These are phyloP conservation scores for Aphyosemion australe DNA, from an alignment of 2,113 vertebrate genomes.

Conservation along the genomic window DNA sequence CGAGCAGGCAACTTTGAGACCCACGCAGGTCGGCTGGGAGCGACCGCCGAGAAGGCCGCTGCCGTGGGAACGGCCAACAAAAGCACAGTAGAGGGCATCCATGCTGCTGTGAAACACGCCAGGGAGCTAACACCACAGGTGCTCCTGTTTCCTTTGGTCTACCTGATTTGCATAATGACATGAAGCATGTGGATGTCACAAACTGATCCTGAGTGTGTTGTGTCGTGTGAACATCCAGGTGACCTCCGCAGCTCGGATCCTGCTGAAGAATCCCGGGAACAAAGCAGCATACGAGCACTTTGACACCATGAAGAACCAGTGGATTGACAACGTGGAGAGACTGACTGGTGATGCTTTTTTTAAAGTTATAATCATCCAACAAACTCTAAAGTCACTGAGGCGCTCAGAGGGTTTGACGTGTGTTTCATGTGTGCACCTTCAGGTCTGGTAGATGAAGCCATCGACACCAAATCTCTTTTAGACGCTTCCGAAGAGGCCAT, in stretches of 20 bases:
- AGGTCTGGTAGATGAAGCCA: conserved; percentile 98
- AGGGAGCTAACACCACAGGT: conserved; percentile 98
- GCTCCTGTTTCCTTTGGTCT: neutral
- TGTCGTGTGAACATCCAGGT: conserved; percentile 80
- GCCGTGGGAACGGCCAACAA: conserved; percentile 96
- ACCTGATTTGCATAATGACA: conserved; percentile 7
- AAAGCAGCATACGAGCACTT: conserved; percentile 98
- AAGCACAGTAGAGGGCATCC: conserved; percentile 93
- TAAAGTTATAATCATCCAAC: neutral
- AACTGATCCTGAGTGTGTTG: neutral
- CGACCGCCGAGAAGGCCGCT: conserved; percentile 96
- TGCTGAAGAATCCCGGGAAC: conserved; percentile 95
- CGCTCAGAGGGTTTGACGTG: neutral
- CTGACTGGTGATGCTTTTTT: conserved; percentile 86
- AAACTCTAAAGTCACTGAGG: neutral
- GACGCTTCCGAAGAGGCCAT: conserved; percentile 98
- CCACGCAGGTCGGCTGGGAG: conserved; percentile 89
- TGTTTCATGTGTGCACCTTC: conserved; percentile 13
- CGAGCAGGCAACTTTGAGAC: conserved; percentile 95
- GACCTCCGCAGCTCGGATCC: conserved; percentile 92
- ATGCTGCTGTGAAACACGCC: conserved; percentile 92
- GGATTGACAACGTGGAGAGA: conserved; percentile 98
- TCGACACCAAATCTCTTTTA: conserved; percentile 95
- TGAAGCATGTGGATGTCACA: neutral
- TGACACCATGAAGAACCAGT: conserved; percentile 99